Evolutionary conservation across 1,140 invertebrate genomes (phyloP).

Genomic region (Triops longicaudatus): DNA sequence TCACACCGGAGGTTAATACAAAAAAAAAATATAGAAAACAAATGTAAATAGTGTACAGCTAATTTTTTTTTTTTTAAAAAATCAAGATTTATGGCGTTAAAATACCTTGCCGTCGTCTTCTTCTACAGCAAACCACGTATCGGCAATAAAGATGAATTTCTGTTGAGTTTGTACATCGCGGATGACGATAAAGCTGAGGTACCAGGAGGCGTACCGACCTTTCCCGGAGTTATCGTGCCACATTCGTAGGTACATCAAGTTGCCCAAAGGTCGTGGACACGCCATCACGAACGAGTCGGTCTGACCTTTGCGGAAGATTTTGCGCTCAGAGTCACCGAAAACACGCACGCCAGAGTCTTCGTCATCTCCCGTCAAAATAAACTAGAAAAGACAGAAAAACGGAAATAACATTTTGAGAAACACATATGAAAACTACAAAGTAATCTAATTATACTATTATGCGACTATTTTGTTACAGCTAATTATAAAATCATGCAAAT

Average conservation of each 20-base stretch:
- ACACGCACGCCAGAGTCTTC: slow-evolving; percentile 44
- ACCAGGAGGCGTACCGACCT: slow-evolving; percentile 47
- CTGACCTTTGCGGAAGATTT: slow-evolving; percentile 41
- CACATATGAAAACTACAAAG: too few relatives aligned
- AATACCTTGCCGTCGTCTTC: slow-evolving; percentile 47
- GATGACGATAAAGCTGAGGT: slow-evolving; percentile 44
- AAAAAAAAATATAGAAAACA: too few relatives aligned
- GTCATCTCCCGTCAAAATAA: slow-evolving; percentile 46
- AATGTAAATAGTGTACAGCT: too few relatives aligned
- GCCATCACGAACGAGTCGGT: slow-evolving; percentile 47
- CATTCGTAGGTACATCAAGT: slow-evolving; percentile 44
- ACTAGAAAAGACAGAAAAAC: slow-evolving; percentile 36
- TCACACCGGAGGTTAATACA: too few relatives aligned
- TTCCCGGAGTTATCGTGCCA: slow-evolving; percentile 52
- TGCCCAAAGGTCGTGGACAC: slow-evolving; percentile 42
- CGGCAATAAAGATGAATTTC: slow-evolving; percentile 45
- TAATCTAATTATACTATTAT: too few relatives aligned
- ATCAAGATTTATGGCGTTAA: too few relatives aligned
- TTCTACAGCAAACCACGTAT: slow-evolving; percentile 50
- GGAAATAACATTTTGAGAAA: slow-evolving; percentile 17
- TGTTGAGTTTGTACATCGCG: slow-evolving; percentile 47
- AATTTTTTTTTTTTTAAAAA: too few relatives aligned
- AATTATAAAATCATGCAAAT: neutral
- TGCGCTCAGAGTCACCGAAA: slow-evolving; percentile 40
- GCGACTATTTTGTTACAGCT: too few relatives aligned